Evolutionary conservation across 2,888 invertebrate species (phyloP), one percentile per base, ranked within the genome.

Genomic region (Protodeltote pygarga): DNA sequence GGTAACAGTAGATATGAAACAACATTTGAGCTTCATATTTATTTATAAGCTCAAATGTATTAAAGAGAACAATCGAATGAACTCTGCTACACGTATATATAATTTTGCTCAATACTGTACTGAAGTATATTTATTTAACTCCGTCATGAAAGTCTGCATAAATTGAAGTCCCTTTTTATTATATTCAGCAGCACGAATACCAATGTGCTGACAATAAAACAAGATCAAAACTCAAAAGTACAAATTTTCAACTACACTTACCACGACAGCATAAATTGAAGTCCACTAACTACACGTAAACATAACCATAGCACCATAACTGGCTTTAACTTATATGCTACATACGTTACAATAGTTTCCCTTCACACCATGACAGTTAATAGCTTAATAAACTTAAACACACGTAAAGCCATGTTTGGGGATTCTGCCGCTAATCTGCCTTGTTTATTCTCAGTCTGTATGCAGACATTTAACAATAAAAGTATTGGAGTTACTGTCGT

Each of bases 301-400:
- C 24, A 27, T 5, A 25, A 29, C 9, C 10, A 35, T 51, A 42
- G 45, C 16, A 32, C 49, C 62, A 20, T 25, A 47, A 16, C 27
- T 14, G 23, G 38, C 31, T 9, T 6, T 20, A 37, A 48, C 28
- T 44, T 25, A 31, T 16, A 35, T 32, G 38, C 6, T 20, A 46
- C 48, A 50, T 50, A 27, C 48, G 27, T 35, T 45, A 54, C 64
- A 64, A 64, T 48, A 17, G 54, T 37, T 31, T 3, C 13, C 3
- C 14, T 51, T 24, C 19, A 28, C 11, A 14, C 14, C 15, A 10
- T 6, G 35, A 51, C 41, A 66, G 23, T 59, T 77, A 75, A 81
- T 77, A 59, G 67, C 51, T 69, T 58, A 66, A 77, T 80, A 80
- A 81, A 81, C 53, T 65, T 61, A 74, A 74, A 72, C 69, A 67